These are phyloP conservation scores for Anoplius nigerrimus DNA, from an alignment of 2,888 invertebrate species.

Conservation along the genomic window DNA sequence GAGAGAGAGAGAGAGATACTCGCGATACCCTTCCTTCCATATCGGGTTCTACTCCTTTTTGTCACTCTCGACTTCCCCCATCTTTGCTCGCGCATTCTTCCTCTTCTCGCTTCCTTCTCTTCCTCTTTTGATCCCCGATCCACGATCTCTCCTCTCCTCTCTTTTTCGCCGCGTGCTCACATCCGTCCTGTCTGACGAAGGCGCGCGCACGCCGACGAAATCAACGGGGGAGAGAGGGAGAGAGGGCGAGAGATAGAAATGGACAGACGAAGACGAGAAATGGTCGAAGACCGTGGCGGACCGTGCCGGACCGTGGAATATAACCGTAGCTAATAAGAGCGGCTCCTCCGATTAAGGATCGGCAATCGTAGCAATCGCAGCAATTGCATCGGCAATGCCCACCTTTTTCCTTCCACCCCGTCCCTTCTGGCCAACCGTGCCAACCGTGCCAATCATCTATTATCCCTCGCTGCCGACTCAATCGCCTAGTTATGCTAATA, in stretches of 20 bases:
- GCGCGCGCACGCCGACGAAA: conserved; percentile 5
- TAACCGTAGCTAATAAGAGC: conserved; percentile 52
- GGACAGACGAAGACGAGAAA: conserved; percentile 12
- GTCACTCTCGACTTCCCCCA: conserved; percentile 46
- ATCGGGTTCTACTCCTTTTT: conserved; percentile 69
- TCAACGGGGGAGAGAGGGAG: conserved; percentile 17
- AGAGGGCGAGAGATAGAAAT: conserved; percentile 24
- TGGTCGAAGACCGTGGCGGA: conserved; percentile 22
- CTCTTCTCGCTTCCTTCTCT: conserved; percentile 36
- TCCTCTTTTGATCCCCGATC: conserved; percentile 31
- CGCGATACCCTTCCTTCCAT: too few relatives aligned
- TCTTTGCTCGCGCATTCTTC: conserved; percentile 34
- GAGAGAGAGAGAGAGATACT: too few relatives aligned
- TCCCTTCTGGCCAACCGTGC: too few relatives aligned
- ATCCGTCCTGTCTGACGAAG: conserved; percentile 4
- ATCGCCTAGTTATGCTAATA: conserved; percentile 58
- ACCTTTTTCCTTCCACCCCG: conserved; percentile 35
- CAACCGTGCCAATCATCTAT: background rate
- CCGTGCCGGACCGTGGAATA: conserved; percentile 31
- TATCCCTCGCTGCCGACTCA: conserved; percentile 36
- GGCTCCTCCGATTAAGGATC: conserved; percentile 59
- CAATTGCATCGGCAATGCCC: conserved; percentile 39
- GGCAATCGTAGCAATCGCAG: conserved; percentile 40
- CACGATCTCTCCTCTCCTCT: conserved; percentile 2
- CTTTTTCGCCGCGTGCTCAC: conserved; percentile 17